Conservation (phyloP, 1,140 invertebrate species). For the Arion vulgaris region DNA sequence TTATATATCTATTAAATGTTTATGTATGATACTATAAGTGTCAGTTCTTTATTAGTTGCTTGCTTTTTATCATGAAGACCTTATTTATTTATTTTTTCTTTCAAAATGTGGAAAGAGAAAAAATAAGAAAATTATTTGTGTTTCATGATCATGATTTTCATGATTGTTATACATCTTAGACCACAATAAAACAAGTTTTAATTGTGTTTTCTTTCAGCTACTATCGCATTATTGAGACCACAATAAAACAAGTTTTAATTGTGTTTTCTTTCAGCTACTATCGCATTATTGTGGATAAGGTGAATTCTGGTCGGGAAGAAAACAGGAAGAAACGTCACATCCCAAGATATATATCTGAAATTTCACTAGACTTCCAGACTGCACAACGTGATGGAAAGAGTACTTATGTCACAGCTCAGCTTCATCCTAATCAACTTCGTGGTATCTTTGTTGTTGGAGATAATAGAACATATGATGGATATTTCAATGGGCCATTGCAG, state of each 20-base stretch:
- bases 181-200: no score
- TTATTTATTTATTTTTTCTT: no score
- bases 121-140: no score
- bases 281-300: constrained; percentile 54
- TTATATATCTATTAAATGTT: no score
- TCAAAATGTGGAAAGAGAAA: no score
- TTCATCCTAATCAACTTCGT: constrained; percentile 72
- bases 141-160: no score
- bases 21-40: no score
- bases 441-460: constrained; percentile 84
- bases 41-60: no score
- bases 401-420: constrained; percentile 87
- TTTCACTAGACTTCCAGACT: constrained; percentile 66
- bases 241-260: no score
- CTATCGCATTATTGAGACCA: constrained; percentile 58
- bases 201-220: constrained; percentile 48
- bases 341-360: constrained; percentile 44
- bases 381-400: constrained; percentile 77
- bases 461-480: constrained; percentile 81
- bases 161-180: no score
- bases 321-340: constrained; percentile 36
- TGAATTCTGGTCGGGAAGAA: constrained; percentile 25
- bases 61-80: no score
- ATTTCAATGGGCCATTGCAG: constrained; percentile 84
- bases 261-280: constrained; percentile 53